Evolutionary conservation across 1,140 invertebrate genomes (phyloP).

Genomic region (Geopemphigus sp.): DNA sequence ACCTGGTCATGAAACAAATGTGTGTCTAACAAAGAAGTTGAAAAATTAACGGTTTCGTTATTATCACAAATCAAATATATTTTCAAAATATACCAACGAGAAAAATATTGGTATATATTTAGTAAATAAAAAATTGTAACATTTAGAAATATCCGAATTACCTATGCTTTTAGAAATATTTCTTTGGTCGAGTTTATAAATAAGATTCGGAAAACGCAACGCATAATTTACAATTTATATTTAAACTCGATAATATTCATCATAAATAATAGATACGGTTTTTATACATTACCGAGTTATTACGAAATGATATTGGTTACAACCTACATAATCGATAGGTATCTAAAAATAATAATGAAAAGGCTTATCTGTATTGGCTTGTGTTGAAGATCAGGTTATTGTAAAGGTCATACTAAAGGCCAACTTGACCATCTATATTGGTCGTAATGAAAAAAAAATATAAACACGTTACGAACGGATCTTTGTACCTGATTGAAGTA

Average conservation of each 20-base stretch:
- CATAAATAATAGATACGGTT: background rate
- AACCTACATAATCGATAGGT: background rate
- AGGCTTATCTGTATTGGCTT: background rate
- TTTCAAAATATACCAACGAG: no score
- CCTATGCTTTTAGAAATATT: no score
- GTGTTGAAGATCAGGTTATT: conserved; percentile 15
- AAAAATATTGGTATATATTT: no score
- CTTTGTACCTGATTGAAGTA: no score
- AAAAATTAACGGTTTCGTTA: no score
- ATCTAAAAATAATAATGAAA: background rate
- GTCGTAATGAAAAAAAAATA: background rate
- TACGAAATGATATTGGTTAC: background rate
- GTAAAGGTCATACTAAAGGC: conserved; percentile 7
- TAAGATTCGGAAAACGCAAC: background rate
- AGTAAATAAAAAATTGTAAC: no score
- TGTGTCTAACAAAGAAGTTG: no score
- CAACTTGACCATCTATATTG: background rate
- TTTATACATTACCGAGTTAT: no score
- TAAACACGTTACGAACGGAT: background rate
- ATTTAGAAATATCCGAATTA: no score
- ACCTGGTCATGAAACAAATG: no score
- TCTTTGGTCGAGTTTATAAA: no score
- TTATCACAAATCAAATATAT: no score
- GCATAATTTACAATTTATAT: background rate
- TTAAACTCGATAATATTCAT: background rate